Base-by-base conservation (phyloP, 2,888 invertebrate genomes). In the Alloplasta piceator region DNA sequence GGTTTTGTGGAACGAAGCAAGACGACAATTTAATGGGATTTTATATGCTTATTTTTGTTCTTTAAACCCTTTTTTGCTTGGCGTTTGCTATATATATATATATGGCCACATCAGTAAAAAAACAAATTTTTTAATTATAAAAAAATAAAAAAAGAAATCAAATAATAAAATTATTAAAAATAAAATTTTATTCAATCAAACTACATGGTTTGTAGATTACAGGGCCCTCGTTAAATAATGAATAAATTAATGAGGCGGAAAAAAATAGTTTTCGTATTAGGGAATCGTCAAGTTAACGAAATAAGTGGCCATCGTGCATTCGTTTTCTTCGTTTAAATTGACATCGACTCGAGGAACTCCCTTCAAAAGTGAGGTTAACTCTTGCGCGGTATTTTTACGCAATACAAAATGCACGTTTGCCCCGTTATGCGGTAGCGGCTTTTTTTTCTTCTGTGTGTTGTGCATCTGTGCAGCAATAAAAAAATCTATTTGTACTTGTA, bases 291-390 rank as follows among this genome's bases (percentile, higher is more conserved):
- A 60, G 75, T 72, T 75, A 75, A 76, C 48, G 71, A 71, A 55
- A 55, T 46, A 61, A 66, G 48, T 36, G 16, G n/a, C 43, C 68
- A 58, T 56, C 12, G 16, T 68, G 10, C 36, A 60, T 48, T 39
- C 56, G 12, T 10, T 55, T 56, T 71, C 46, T 75, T 66, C 71
- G 41, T 46, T 46, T 36, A 75, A 80, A 80, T 80, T 80, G 70
- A 61, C 71, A 80, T 72, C 70, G 71, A 66, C 55, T 75, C 60
- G 52, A 50, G 26, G 16, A 64, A 52, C 61, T 79, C 41, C 41
- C n/a, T 43, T 46, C 12, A 43, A 46, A 38, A n/a, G 56, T 26
- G 43, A 43, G 61, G 36, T 67, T 72, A 5, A 43, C 46, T 16
- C n/a, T 12, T 14, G 36, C 50, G 43, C 46, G 66, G 58, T 75